A percentile compares a stretch with the other conserved stretches of the same genome.
These are phyloP conservation scores for Seriola dumerili DNA, from an alignment of 2,113 vertebrate species.

Conservation along the genomic window DNA sequence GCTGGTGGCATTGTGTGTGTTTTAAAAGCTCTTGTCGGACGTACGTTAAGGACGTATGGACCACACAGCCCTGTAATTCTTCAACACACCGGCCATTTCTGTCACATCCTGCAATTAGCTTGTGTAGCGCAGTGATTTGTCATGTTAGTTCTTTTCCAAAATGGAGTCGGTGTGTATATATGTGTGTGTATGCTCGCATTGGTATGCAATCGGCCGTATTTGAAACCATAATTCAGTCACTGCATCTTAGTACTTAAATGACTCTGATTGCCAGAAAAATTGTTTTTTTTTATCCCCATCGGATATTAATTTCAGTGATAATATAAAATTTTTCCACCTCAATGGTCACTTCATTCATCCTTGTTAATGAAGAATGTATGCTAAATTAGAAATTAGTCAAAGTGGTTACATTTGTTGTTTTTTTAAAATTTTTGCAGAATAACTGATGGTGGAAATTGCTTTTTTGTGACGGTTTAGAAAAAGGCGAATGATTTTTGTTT, in stretches of 20 bases:
- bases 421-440: slow-evolving; percentile 12
- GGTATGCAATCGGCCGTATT: slow-evolving; percentile 5
- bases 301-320: slow-evolving; percentile 56
- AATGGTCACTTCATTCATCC: slow-evolving; percentile 47
- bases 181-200: slow-evolving; percentile 16
- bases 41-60: slow-evolving; percentile 65
- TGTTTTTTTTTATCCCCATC: no score
- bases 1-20: slow-evolving; percentile 64
- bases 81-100: slow-evolving; percentile 49
- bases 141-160: neutral
- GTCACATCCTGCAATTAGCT: slow-evolving; percentile 60
- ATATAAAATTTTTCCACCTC: slow-evolving; percentile 35
- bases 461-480: neutral
- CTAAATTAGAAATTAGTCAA: slow-evolving; percentile 50
- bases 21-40: slow-evolving; percentile 80
- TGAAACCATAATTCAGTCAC: slow-evolving; percentile 22
- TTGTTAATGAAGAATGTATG: slow-evolving; percentile 31
- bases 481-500: neutral
- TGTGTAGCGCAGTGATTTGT: slow-evolving; percentile 48
- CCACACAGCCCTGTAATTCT: slow-evolving; percentile 52
- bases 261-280: slow-evolving; percentile 21
- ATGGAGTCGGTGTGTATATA: neutral
- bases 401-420: slow-evolving; percentile 24
- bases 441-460: slow-evolving; percentile 11
- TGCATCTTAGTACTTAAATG: slow-evolving; percentile 25